A percentile compares a stretch with the other conserved stretches of the same genome.
Evolutionary conservation across 2,888 invertebrate genomes (phyloP).

Genomic region (Cheilosia grossa): DNA sequence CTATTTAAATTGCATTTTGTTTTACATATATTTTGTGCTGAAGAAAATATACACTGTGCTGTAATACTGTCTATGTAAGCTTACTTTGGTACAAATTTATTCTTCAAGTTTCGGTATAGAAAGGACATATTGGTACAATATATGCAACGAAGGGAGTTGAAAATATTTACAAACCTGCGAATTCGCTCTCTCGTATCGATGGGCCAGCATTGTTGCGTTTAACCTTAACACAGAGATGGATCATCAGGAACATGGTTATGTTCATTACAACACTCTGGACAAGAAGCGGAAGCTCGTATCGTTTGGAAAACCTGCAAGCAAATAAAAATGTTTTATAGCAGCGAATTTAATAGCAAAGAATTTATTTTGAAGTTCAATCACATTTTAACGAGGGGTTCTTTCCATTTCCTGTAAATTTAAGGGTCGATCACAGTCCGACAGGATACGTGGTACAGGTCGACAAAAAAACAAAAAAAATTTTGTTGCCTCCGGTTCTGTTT

Average conservation of each 20-base stretch:
- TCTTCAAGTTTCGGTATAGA: slow-evolving; percentile 5
- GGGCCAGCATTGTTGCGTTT: slow-evolving; percentile 90
- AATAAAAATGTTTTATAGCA: not conserved
- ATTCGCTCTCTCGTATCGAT: slow-evolving; percentile 86
- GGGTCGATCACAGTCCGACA: too few relatives aligned
- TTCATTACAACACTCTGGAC: slow-evolving; percentile 99
- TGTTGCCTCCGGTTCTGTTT: too few relatives aligned
- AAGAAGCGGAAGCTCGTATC: slow-evolving; percentile 96
- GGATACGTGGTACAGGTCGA: too few relatives aligned
- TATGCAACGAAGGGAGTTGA: not conserved
- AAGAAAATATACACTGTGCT: slow-evolving; percentile 32
- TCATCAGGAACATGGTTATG: slow-evolving; percentile 96
- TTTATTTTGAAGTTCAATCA: too few relatives aligned
- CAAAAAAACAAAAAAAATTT: too few relatives aligned
- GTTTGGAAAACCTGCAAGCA: slow-evolving; percentile 96
- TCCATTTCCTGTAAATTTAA: too few relatives aligned
- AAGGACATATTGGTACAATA: slow-evolving; percentile 32
- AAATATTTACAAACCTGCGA: slow-evolving; percentile 88
- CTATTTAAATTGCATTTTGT: slow-evolving; percentile 39
- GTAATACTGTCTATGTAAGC: slow-evolving; percentile 10
- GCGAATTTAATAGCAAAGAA: too few relatives aligned
- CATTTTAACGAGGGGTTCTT: too few relatives aligned
- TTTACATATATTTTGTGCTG: slow-evolving; percentile 25
- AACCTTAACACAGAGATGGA: slow-evolving; percentile 95
- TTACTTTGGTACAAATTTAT: slow-evolving; percentile 25